phyloP scores from a whole-genome alignment of 2,888 invertebrate species.

The Nomada ruficornis region DNA sequence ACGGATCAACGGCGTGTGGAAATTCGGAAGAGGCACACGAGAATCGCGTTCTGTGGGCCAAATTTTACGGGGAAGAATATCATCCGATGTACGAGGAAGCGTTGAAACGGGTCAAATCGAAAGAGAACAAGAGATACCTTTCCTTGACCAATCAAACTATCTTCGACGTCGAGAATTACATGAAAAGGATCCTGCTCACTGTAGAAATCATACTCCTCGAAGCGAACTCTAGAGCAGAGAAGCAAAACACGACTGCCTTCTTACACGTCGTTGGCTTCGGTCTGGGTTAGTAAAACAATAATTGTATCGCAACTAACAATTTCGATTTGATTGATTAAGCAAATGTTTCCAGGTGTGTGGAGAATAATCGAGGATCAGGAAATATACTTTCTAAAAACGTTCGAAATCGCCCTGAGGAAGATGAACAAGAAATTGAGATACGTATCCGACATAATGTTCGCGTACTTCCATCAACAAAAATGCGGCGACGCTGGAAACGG shows the following conservation, averaged over 20 bases:
- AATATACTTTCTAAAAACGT: slow-evolving; percentile 87
- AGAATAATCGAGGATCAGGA: slow-evolving; percentile 87
- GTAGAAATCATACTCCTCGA: slow-evolving; percentile 88
- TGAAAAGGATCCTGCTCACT: slow-evolving; percentile 81
- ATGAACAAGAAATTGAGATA: slow-evolving; percentile 85
- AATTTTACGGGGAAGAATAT: slow-evolving; percentile 80
- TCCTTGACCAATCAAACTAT: slow-evolving; percentile 74
- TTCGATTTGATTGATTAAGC: no score
- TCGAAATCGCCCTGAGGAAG: slow-evolving; percentile 87
- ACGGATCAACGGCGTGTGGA: slow-evolving; percentile 73
- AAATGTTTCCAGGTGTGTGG: slow-evolving; percentile 87
- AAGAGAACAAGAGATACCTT: slow-evolving; percentile 78
- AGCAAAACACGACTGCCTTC: slow-evolving; percentile 85
- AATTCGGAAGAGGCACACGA: slow-evolving; percentile 72
- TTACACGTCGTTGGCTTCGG: slow-evolving; percentile 89
- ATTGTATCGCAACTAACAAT: not conserved
- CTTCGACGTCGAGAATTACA: slow-evolving; percentile 82
- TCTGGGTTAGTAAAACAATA: slow-evolving; percentile 73
- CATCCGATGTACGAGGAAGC: slow-evolving; percentile 79
- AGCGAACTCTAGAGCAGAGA: slow-evolving; percentile 86
- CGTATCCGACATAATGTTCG: slow-evolving; percentile 88
- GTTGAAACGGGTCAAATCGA: slow-evolving; percentile 71
- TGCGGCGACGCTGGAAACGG: slow-evolving; percentile 85
- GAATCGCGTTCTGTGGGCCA: slow-evolving; percentile 77
- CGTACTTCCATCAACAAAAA: slow-evolving; percentile 86